These are phyloP conservation scores for Gallirallus australis DNA, from an alignment of 2,797 vertebrate genomes.

Conservation along the genomic window DNA sequence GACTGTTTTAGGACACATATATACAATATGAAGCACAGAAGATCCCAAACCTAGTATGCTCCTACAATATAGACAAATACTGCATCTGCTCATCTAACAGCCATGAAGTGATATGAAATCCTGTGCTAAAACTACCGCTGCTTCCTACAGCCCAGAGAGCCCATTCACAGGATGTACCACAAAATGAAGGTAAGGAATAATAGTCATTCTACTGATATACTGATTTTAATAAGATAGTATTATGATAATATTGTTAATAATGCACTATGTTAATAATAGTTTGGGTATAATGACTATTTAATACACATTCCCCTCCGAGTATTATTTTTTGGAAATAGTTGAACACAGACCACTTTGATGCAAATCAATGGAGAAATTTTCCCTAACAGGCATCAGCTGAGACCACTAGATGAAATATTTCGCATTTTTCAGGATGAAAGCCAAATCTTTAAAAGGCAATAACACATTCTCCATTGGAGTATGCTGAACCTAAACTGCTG, in stretches of 20 bases:
- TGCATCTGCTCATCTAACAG: neutral
- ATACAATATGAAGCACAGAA: neutral
- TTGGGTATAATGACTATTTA: neutral
- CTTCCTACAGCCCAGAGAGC: neutral
- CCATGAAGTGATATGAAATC: neutral
- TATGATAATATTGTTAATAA: constrained; percentile 46
- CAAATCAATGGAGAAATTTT: neutral
- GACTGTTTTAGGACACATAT: neutral
- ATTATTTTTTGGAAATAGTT: neutral
- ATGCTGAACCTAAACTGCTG: neutral
- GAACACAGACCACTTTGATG: neutral
- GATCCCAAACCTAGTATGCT: neutral
- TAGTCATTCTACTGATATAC: constrained; percentile 44
- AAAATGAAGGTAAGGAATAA: neutral
- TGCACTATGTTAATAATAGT: constrained; percentile 31
- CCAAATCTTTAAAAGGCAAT: neutral
- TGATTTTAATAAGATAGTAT: constrained; percentile 55
- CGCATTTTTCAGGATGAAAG: neutral
- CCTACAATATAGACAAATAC: neutral
- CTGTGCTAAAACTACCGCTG: neutral
- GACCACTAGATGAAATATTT: neutral
- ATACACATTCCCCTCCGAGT: neutral
- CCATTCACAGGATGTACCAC: neutral
- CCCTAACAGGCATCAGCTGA: neutral
- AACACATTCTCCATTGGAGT: neutral